phyloP scores from a whole-genome alignment of 2,113 vertebrate species.

The Gracilinanus agilis region DNA sequence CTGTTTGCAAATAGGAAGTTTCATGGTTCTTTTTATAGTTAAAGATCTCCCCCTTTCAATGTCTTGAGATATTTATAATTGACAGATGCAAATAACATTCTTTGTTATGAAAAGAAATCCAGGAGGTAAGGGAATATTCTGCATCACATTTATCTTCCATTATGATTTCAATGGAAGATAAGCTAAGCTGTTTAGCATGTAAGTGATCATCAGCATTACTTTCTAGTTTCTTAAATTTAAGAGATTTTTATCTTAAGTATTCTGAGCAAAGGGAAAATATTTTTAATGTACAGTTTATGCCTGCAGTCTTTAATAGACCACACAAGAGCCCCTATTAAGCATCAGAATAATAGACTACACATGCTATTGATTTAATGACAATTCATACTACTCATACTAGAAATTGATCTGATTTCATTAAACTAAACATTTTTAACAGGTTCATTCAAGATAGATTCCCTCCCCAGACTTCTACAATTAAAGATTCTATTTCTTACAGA shows the following conservation, averaged over 20 bases:
- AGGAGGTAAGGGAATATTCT: constrained; percentile 33
- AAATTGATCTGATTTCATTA: constrained; percentile 44
- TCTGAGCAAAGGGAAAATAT: constrained; percentile 31
- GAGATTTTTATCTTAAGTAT: constrained; percentile 51
- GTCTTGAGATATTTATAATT: constrained; percentile 3
- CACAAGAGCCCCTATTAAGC: constrained; percentile 43
- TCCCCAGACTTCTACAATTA: neutral
- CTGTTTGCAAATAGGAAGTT: neutral
- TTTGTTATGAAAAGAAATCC: constrained; percentile 40
- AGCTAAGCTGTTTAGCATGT: constrained; percentile 32
- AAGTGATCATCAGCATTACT: constrained; percentile 31
- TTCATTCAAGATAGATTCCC: constrained; percentile 15
- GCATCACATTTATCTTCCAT: constrained; percentile 22
- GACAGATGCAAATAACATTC: constrained; percentile 37
- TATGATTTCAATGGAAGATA: constrained; percentile 17
- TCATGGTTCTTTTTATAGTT: constrained; percentile 23
- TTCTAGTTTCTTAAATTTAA: constrained; percentile 26
- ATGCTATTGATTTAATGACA: constrained; percentile 34
- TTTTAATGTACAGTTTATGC: constrained; percentile 25
- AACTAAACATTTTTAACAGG: neutral
- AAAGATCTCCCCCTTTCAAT: neutral
- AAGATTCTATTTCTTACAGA: constrained; percentile 22
- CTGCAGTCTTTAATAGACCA: constrained; percentile 49
- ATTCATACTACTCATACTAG: constrained; percentile 16
- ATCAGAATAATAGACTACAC: neutral